These are phyloP conservation scores for Druon quercuslanigerum DNA, from an alignment of 1,140 invertebrate genomes.

Conservation along the genomic window DNA sequence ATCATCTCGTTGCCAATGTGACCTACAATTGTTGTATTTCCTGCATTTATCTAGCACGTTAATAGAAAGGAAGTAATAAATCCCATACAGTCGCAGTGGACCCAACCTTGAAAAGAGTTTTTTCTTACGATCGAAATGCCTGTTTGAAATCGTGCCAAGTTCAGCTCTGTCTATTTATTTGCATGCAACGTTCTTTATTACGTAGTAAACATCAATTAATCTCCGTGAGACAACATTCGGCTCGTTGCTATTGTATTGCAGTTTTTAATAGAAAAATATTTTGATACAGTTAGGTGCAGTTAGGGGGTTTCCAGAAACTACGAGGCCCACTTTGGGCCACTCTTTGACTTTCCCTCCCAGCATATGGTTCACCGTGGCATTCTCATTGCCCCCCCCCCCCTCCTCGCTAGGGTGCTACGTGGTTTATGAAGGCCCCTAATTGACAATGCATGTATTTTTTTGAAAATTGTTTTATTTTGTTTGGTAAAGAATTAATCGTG, in stretches of 20 bases:
- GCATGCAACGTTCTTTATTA: neutral
- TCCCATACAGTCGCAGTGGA: slow-evolving; percentile 10
- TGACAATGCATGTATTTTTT: too few species aligned
- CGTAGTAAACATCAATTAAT: slow-evolving; percentile 5
- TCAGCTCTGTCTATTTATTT: neutral
- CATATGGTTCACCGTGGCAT: too few species aligned
- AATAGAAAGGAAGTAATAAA: slow-evolving; percentile 28
- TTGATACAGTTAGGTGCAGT: neutral
- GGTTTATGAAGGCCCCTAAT: too few species aligned
- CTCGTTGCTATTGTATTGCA: neutral
- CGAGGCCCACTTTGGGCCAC: too few species aligned
- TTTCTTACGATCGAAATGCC: neutral
- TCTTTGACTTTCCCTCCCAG: too few species aligned
- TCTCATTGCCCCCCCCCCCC: too few species aligned
- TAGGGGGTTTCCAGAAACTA: too few species aligned
- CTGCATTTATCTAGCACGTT: slow-evolving; percentile 23
- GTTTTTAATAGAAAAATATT: neutral
- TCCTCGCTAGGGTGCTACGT: too few species aligned
- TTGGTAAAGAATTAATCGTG: too few species aligned
- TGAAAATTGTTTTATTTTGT: too few species aligned
- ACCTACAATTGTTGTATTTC: slow-evolving; percentile 17
- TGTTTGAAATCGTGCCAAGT: slow-evolving; percentile 8
- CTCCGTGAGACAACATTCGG: neutral
- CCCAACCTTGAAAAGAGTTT: slow-evolving; percentile 14
- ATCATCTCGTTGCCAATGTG: neutral